phyloP scores from a whole-genome alignment of 1,140 invertebrate genomes.

The Euglossa dilemma region DNA sequence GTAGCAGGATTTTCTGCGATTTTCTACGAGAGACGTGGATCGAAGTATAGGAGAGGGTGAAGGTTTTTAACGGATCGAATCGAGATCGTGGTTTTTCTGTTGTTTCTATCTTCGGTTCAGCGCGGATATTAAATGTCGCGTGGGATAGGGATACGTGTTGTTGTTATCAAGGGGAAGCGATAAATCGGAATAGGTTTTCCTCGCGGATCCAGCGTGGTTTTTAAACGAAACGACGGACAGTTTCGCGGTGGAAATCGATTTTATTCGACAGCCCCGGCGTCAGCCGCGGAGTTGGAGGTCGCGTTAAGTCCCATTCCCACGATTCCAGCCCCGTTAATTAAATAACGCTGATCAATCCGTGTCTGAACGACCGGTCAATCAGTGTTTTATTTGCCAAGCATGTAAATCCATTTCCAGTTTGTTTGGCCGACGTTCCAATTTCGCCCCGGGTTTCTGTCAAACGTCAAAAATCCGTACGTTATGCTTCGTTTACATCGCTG shows the following conservation, averaged over 20 bases:
- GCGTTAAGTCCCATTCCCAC: constrained; percentile 25
- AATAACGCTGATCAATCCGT: constrained; percentile 32
- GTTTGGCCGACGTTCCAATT: constrained; percentile 21
- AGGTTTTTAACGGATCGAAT: too few relatives aligned
- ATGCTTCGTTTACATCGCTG: neutral
- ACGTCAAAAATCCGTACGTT: constrained; percentile 9
- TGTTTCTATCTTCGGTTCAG: neutral
- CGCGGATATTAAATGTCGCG: neutral
- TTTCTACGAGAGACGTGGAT: neutral
- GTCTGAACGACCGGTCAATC: constrained; percentile 17
- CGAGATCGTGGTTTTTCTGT: too few relatives aligned
- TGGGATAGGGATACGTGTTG: neutral
- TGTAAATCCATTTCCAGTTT: constrained; percentile 27
- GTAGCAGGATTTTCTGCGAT: too few relatives aligned
- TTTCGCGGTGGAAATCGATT: constrained; percentile 7
- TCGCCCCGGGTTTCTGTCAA: neutral
- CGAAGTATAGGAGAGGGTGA: neutral
- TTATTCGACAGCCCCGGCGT: constrained; percentile 2
- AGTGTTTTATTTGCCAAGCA: constrained; percentile 28
- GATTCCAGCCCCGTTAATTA: constrained; percentile 20
- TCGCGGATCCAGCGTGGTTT: neutral
- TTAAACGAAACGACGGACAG: neutral
- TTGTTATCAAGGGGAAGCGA: neutral
- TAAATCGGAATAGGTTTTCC: too few relatives aligned
- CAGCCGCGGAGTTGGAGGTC: constrained; percentile 11